phyloP scores from a whole-genome alignment of 2,888 invertebrate genomes.

The Myopa testacea region DNA sequence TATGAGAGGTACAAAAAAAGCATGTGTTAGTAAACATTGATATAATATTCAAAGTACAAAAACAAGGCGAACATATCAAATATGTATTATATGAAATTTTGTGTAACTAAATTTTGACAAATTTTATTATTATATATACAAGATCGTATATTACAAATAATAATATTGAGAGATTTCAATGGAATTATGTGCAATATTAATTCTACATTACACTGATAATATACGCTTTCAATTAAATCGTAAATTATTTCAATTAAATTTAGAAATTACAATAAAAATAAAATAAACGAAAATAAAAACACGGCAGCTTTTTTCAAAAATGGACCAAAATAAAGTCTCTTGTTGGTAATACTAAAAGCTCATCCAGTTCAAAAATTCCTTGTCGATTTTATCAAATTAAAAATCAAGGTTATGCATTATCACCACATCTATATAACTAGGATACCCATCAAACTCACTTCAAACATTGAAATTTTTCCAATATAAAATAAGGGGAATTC shows the following conservation, averaged over 20 bases:
- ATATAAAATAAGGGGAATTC: no score
- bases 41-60: neutral
- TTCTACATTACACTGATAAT: neutral
- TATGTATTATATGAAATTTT: slow-evolving; percentile 2
- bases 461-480: no score
- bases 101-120: no score
- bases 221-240: neutral
- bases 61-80: neutral
- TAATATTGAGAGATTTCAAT: no score
- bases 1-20: no score
- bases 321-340: neutral
- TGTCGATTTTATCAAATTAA: neutral
- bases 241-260: slow-evolving; percentile 16
- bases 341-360: neutral
- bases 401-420: neutral
- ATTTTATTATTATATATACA: no score
- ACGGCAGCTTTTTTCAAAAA: slow-evolving; percentile 23
- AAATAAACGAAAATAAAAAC: neutral
- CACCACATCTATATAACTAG: no score
- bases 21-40: no score
- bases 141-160: no score
- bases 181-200: neutral
- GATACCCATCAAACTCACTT: no score
- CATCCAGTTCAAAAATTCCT: neutral
- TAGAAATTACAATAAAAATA: neutral